Conservation (phyloP, 2,888 invertebrate genomes). For the Latheticus oryzae region DNA sequence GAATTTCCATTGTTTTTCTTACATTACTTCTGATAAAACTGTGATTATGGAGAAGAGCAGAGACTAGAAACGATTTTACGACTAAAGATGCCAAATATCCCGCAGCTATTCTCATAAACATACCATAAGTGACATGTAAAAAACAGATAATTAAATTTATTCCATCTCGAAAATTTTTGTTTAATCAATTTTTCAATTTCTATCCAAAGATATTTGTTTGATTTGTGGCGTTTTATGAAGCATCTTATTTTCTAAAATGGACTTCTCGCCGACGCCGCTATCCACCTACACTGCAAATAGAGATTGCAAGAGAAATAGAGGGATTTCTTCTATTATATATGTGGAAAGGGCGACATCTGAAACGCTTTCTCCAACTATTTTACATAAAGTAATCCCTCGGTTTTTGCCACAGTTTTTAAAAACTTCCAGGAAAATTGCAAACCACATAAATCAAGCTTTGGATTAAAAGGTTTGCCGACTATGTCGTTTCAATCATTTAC, state of each 20-base stretch:
- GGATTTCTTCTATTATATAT: slow-evolving; percentile 31
- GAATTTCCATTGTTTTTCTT: slow-evolving; percentile 22
- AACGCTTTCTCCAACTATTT: slow-evolving; percentile 27
- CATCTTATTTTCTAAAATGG: slow-evolving; percentile 23
- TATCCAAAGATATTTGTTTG: too few relatives aligned
- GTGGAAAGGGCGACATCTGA: slow-evolving; percentile 24
- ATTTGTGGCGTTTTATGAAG: not conserved
- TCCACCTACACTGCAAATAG: slow-evolving; percentile 31
- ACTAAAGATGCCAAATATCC: not conserved
- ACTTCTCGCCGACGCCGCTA: slow-evolving; percentile 11
- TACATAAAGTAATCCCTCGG: slow-evolving; percentile 35
- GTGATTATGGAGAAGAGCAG: slow-evolving; percentile 9
- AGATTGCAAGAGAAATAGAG: slow-evolving; percentile 21
- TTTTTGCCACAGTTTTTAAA: slow-evolving; percentile 29
- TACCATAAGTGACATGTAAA: too few relatives aligned
- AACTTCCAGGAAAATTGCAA: slow-evolving; percentile 34
- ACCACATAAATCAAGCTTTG: slow-evolving; percentile 35
- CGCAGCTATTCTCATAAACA: slow-evolving; percentile 1
- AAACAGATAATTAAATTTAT: too few relatives aligned
- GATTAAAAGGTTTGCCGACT: slow-evolving; percentile 33
- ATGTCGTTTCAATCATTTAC: slow-evolving; percentile 34
- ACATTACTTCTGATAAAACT: slow-evolving; percentile 6
- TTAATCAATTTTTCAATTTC: too few relatives aligned
- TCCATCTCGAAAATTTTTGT: too few relatives aligned
- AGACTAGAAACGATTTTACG: too few relatives aligned